Conservation (phyloP, 2,888 invertebrate genomes). For the Melieria omissa region DNA sequence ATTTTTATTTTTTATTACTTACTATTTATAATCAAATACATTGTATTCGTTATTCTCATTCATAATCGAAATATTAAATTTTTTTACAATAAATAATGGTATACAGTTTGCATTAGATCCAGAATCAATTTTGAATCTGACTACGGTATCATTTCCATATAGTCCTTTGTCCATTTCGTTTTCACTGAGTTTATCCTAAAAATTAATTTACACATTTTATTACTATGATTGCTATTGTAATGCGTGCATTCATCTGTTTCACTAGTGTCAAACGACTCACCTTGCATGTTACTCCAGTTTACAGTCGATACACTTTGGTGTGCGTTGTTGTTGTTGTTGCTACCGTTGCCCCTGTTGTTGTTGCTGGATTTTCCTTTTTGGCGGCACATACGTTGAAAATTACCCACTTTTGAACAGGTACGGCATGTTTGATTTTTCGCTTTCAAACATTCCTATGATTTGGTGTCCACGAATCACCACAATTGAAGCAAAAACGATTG, state of each 20-base stretch:
- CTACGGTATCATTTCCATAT: conserved; percentile 22
- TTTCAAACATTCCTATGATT: conserved; percentile 29
- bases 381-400: conserved; percentile 24
- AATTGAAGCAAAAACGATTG: conserved; percentile 35
- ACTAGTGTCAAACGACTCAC: conserved; percentile 5
- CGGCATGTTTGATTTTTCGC: conserved; percentile 13
- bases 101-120: conserved; percentile 43
- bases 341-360: neutral
- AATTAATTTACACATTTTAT: conserved; percentile 3
- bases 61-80: conserved; percentile 32
- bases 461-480: conserved; percentile 31
- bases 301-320: neutral
- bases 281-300: neutral
- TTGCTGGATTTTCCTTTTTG: conserved; percentile 5
- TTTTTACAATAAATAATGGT: conserved; percentile 32
- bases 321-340: conserved; percentile 17
- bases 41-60: conserved; percentile 23
- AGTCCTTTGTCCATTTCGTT: conserved; percentile 35
- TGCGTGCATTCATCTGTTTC: conserved; percentile 1
- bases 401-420: conserved; percentile 22
- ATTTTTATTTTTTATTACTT: conserved; percentile 39
- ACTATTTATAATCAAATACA: conserved; percentile 42
- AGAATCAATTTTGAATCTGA: conserved; percentile 41
- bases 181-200: conserved; percentile 26
- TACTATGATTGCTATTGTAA: conserved; percentile 9